A percentile compares a stretch with the other conserved stretches of the same genome.
These are phyloP conservation scores for Malurus alboscapulatus DNA, from an alignment of 2,113 vertebrate species.

Conservation along the genomic window DNA sequence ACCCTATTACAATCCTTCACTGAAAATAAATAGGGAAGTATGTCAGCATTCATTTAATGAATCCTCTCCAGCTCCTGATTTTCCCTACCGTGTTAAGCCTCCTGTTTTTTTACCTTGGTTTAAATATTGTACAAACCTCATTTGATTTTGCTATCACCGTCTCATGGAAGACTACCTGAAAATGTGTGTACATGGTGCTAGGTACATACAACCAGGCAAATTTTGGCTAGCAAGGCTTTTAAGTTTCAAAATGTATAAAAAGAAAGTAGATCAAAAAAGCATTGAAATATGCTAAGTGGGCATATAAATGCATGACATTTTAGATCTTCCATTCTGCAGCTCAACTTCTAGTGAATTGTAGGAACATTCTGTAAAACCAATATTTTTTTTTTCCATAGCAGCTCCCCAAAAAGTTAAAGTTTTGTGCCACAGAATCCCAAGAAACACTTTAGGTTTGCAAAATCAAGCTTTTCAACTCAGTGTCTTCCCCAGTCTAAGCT, in stretches of 20 bases:
- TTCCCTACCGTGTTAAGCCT: background rate
- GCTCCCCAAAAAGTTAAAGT: background rate
- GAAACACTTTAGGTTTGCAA: background rate
- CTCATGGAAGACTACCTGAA: background rate
- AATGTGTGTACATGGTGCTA: background rate
- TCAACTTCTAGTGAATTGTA: background rate
- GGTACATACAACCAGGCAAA: background rate
- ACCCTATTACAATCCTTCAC: background rate
- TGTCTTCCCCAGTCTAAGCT: background rate
- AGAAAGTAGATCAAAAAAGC: background rate
- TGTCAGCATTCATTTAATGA: conserved; percentile 2
- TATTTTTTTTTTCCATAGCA: background rate
- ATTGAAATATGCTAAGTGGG: background rate
- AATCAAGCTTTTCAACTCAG: background rate
- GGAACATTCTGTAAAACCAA: background rate
- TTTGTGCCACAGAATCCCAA: background rate
- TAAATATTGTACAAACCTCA: background rate
- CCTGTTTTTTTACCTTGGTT: background rate
- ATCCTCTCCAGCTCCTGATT: background rate
- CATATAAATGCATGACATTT: background rate
- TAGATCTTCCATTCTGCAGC: background rate
- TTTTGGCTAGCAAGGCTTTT: background rate
- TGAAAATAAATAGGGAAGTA: conserved; percentile 5
- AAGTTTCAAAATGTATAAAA: background rate
- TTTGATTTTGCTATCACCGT: background rate